Evolutionary conservation across 2,113 vertebrate species (phyloP), one percentile per base, ranked within the genome.

Genomic region (Actenoides lindsayi): DNA sequence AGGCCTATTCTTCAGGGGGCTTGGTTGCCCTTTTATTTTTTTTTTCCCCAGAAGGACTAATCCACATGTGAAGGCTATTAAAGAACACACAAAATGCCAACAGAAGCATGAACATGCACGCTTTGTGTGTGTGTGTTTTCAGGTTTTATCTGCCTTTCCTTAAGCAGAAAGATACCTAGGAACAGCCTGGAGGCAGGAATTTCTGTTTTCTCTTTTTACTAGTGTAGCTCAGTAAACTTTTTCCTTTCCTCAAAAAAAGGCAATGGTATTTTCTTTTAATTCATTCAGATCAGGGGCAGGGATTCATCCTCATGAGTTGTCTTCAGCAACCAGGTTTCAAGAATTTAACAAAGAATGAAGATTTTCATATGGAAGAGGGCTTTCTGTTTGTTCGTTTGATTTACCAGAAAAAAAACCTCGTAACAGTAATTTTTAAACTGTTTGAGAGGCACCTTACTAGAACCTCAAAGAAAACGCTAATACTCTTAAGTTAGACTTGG

Each of bases 21-120:
- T 96, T 87, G 79, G 87, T 76, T 93, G 84, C 75, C 50, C 41
- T 74, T 62, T 89, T 81, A 54, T 89, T 78, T 89, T 77, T 67
- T 46, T 24, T 31, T 13, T 16, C 51, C 51, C 27, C 76, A 54
- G 44, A 74, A 80, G 56, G 81, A 83, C 87, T 94, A 91, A 94
- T 91, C 91, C 81, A 96, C 91, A 93, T 89, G 93, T 96, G 91
- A 93, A 94, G 91, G 91, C 75, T 96, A 94, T 89, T 95, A 93
- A 84, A 81, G 60, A 90, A 88, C 33, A 78, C 35, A 78, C 42
- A 92, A 94, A 93, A 94, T 63, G 46, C 83, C 86, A 94, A 64
- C 46, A 83, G 86, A 87, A 63, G 74, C 63, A 93, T 11, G 91
- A 89, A 87, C 65, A 76, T 5, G 13, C 27, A 53, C 18, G n/a